These are phyloP conservation scores for Pomatorhinus ruficollis DNA, from an alignment of 2,113 vertebrate species.

Conservation along the genomic window DNA sequence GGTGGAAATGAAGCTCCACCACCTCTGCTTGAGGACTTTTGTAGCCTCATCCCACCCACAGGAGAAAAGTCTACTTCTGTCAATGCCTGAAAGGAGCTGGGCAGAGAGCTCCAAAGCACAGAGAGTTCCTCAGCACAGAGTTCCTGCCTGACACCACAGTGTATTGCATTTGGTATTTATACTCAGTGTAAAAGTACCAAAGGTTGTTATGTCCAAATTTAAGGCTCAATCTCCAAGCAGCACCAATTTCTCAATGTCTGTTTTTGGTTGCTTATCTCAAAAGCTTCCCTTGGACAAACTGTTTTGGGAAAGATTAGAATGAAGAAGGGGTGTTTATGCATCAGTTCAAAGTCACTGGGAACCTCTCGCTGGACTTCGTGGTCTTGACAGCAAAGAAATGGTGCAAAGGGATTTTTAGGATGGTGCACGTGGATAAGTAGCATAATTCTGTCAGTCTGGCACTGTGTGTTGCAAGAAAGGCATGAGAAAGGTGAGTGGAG, in stretches of 20 bases:
- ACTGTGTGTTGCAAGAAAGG: background rate
- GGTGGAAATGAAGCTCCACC: background rate
- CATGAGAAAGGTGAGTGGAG: background rate
- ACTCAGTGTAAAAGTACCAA: no score
- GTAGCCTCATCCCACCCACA: background rate
- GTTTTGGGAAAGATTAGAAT: background rate
- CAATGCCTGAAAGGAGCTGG: background rate
- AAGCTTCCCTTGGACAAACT: fast-evolving
- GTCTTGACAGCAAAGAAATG: background rate
- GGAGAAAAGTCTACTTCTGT: fast-evolving
- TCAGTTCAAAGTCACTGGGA: background rate
- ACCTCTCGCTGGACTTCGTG: no score
- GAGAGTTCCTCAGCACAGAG: background rate
- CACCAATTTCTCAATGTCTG: background rate
- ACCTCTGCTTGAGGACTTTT: background rate
- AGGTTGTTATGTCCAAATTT: fast-evolving
- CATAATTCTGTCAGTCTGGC: background rate
- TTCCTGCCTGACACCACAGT: background rate
- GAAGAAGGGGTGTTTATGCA: background rate
- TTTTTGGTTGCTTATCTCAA: background rate
- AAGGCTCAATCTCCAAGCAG: background rate
- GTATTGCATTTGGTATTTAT: no score
- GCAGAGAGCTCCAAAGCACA: background rate
- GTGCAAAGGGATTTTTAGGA: background rate
- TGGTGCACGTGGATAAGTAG: background rate